Evolutionary conservation across 2,888 invertebrate species (phyloP).

Genomic region (Ligdia adustata): DNA sequence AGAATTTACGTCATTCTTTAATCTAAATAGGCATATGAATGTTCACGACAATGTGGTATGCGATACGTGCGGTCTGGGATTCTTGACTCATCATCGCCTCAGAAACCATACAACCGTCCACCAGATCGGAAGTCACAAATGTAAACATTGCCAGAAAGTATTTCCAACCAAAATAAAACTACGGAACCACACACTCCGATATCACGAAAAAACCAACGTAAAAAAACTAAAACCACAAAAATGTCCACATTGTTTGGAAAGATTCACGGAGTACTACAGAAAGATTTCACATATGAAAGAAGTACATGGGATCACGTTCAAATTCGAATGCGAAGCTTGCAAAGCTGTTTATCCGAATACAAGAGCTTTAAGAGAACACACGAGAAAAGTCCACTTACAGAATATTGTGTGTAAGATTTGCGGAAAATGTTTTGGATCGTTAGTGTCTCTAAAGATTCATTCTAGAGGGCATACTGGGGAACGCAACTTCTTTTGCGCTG

Average conservation of each 20-base stretch:
- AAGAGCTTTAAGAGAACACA: constrained; percentile 69
- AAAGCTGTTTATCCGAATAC: constrained; percentile 62
- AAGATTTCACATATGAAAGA: constrained; percentile 74
- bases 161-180: constrained; percentile 70
- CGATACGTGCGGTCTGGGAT: constrained; percentile 72
- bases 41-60: constrained; percentile 72
- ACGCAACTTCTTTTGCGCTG: constrained; percentile 64
- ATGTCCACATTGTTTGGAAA: constrained; percentile 72
- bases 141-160: constrained; percentile 64
- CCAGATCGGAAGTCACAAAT: constrained; percentile 67
- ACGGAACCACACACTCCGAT: constrained; percentile 65
- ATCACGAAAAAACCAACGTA: constrained; percentile 61
- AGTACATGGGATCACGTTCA: constrained; percentile 66
- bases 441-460: constrained; percentile 67
- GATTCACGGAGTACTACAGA: constrained; percentile 70
- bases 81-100: constrained; percentile 69
- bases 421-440: constrained; percentile 69
- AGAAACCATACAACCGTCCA: constrained; percentile 71
- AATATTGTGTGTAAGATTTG: constrained; percentile 71
- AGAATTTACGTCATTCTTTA: constrained; percentile 68
- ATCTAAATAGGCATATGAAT: constrained; percentile 73
- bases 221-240: constrained; percentile 68
- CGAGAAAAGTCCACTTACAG: constrained; percentile 67
- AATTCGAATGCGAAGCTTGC: constrained; percentile 65
- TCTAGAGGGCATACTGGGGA: constrained; percentile 68